phyloP scores from a whole-genome alignment of 2,888 invertebrate genomes.

The Tillus elongatus region DNA sequence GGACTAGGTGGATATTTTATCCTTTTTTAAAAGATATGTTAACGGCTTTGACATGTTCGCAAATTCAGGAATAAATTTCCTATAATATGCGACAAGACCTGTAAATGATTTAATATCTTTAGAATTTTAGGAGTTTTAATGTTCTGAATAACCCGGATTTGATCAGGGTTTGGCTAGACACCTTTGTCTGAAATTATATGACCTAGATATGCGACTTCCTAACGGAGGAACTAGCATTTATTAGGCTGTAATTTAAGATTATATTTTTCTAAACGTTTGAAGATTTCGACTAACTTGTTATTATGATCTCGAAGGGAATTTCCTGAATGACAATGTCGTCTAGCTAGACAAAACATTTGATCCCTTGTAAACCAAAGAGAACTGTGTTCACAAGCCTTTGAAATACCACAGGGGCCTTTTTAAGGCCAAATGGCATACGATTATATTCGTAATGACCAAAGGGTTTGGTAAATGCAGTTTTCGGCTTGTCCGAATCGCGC shows the following conservation, averaged over 20 bases:
- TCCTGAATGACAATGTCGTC: conserved; percentile 32
- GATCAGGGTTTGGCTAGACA: conserved; percentile 23
- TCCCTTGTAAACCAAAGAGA: conserved; percentile 23
- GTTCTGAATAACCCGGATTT: conserved; percentile 13
- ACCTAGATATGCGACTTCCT: conserved; percentile 28
- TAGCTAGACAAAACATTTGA: conserved; percentile 29
- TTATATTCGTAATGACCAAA: conserved; percentile 23
- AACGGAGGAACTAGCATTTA: conserved; percentile 18
- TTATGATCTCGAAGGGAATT: conserved; percentile 25
- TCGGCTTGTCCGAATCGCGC: conserved; percentile 13
- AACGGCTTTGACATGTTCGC: conserved; percentile 27
- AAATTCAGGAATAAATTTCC: conserved; percentile 34
- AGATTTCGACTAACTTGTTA: conserved; percentile 15
- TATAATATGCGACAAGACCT: conserved; percentile 33
- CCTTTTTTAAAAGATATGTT: conserved; percentile 17
- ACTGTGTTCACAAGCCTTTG: conserved; percentile 28
- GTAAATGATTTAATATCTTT: conserved; percentile 26
- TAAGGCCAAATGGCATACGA: conserved; percentile 27
- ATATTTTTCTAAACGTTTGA: conserved; percentile 11
- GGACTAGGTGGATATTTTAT: conserved; percentile 15
- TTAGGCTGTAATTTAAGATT: conserved; percentile 18
- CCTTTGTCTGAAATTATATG: conserved; percentile 27
- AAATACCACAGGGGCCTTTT: conserved; percentile 27
- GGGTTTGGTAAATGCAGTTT: conserved; percentile 23
- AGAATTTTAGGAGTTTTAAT: conserved; percentile 11